A percentile compares a stretch with the other conserved stretches of the same genome.
Evolutionary conservation across 2,888 invertebrate species (phyloP).

Genomic region (Polyploca ridens): DNA sequence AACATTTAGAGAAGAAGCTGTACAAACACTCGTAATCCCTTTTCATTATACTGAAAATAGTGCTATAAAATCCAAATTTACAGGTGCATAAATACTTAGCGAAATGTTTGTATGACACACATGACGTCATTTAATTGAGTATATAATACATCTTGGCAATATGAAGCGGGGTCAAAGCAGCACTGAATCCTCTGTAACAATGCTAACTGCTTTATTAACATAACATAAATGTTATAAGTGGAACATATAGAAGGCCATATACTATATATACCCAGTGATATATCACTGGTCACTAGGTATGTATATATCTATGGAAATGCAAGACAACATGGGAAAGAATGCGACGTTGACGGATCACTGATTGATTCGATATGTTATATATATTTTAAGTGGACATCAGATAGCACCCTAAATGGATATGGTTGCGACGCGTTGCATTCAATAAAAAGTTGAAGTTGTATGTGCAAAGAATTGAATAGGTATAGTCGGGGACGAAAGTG

Average conservation of each 20-base stretch:
- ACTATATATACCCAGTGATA: constrained; percentile 38
- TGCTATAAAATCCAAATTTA: constrained; percentile 17
- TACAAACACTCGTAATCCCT: neutral
- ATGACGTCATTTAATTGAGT: constrained; percentile 8
- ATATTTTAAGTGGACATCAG: constrained; percentile 36
- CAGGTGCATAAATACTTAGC: constrained; percentile 5
- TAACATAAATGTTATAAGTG: constrained; percentile 70
- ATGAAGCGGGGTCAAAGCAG: constrained; percentile 62
- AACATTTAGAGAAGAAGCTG: neutral
- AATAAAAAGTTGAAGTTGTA: constrained; percentile 31
- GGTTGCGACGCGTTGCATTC: constrained; percentile 24
- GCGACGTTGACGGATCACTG: constrained; percentile 18
- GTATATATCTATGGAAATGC: constrained; percentile 14
- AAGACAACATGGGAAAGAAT: constrained; percentile 30
- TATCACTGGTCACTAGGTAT: neutral
- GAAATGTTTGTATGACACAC: constrained; percentile 32
- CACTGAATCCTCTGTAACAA: constrained; percentile 72
- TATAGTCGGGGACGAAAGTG: constrained; percentile 23
- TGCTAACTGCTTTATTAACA: constrained; percentile 81
- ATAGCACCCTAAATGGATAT: constrained; percentile 30
- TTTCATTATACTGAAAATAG: constrained; percentile 7
- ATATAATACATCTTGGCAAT: constrained; percentile 19
- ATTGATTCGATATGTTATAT: constrained; percentile 37
- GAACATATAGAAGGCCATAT: constrained; percentile 71
- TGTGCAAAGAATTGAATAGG: constrained; percentile 23